Conservation (phyloP, 2,888 invertebrate species). For the Aspidiotus rigidus region DNA sequence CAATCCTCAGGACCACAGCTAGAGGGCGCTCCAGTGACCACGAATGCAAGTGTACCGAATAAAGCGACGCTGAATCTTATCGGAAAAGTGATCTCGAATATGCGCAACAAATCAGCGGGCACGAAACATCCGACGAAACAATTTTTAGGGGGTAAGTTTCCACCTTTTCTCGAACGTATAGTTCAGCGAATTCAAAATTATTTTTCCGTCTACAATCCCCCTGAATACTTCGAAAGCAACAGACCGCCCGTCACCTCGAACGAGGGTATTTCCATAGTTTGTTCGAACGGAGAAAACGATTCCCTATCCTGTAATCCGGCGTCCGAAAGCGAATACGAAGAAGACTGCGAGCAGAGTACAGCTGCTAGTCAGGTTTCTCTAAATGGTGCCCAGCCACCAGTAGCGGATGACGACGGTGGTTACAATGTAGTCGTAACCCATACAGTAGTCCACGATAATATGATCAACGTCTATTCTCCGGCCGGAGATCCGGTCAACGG, state of each 20-base stretch:
- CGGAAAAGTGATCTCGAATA: slow-evolving; percentile 11
- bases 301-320: slow-evolving; percentile 14
- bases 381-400: background rate
- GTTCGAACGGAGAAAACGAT: slow-evolving; percentile 15
- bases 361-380: background rate
- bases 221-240: slow-evolving; percentile 35
- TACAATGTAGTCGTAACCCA: slow-evolving; percentile 30
- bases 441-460: slow-evolving; percentile 24
- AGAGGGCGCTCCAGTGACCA: background rate
- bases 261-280: slow-evolving; percentile 14
- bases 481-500: background rate
- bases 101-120: background rate
- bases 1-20: too few species aligned
- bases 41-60: background rate
- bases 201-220: slow-evolving; percentile 53
- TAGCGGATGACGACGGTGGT: slow-evolving; percentile 6
- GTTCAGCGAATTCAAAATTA: slow-evolving; percentile 60
- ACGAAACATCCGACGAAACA: slow-evolving; percentile 14
- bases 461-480: slow-evolving; percentile 22
- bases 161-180: slow-evolving; percentile 58
- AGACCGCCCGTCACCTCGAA: slow-evolving; percentile 15
- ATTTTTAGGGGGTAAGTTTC: slow-evolving; percentile 44
- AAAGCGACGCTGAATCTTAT: background rate
- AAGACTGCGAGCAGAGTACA: background rate
- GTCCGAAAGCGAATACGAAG: slow-evolving; percentile 9